Base-by-base conservation (phyloP, 1,140 invertebrate genomes). In the Mesaphorura yosii region DNA sequence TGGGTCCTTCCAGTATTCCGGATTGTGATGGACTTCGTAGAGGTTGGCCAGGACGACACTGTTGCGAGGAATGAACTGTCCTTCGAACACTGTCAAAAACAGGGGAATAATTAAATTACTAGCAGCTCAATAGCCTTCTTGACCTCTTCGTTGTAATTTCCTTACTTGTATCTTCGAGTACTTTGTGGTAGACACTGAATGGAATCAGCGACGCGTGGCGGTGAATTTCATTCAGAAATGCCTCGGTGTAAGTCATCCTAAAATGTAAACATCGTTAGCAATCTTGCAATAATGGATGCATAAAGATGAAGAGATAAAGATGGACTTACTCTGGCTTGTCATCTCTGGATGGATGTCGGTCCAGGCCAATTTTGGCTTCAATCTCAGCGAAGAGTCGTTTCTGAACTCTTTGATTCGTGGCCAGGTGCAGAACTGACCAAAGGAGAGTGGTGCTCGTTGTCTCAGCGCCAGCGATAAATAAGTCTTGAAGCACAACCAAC, bases 31-130 rank as follows among this genome's bases (percentile, higher is more conserved):
- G 45, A 84, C 76, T 47, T 77, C 78, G 51, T 81, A 80, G 59
- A 85, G 82, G 66, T 88, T 91, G 17, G 78, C 78, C 5, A 89
- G 75, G 1, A 91, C 76, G 76, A 86, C 84, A n/a, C 84, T 65
- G 69, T 83, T 82, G 70, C 86, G 83, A 40, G 85, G 85, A 70
- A 88, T 84, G 51, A 72, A 70, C 62, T 83, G 81, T 39, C 84
- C 85, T 52, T 74, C 70, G 3, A 88, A 67, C 0, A 70, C 73
- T 0, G 82, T 22, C 5, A 3, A 49, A 23, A 22, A 38, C 12
- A 25, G 19, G 19, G 5, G 22, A 7, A 46, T 12, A 7, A 10
- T 46, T 23, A 22, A 46, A 14, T 6, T 46, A n/a, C 6, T 23
- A 41, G 10, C 29, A 41, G 38, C 31, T 6, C 42, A 25, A 6